These are phyloP conservation scores for Pangasianodon hypophthalmus DNA, from an alignment of 2,113 vertebrate genomes.

Conservation along the genomic window DNA sequence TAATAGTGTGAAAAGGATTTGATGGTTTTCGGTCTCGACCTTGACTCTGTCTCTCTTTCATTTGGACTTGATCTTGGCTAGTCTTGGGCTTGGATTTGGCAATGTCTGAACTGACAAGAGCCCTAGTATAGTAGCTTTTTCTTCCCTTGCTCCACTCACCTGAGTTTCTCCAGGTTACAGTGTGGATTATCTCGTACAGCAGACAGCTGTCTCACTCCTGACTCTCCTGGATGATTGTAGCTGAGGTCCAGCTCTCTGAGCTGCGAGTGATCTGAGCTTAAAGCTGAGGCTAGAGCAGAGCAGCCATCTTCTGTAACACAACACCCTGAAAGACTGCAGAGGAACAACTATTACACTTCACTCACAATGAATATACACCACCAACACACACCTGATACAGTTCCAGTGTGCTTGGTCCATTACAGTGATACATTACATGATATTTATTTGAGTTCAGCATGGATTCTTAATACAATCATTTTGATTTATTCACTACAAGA, in stretches of 20 bases:
- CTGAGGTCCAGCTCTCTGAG: constrained; percentile 60
- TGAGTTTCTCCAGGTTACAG: constrained; percentile 53
- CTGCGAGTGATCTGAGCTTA: constrained; percentile 34
- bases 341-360: background rate
- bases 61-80: background rate
- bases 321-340: constrained; percentile 49
- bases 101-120: background rate
- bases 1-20: background rate
- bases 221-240: constrained; percentile 54
- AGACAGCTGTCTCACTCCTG: constrained; percentile 46
- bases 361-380: background rate
- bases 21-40: background rate
- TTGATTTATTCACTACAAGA: no score
- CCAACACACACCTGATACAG: background rate
- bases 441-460: background rate
- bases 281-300: constrained; percentile 20
- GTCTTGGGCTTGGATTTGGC: background rate
- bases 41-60: background rate
- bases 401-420: background rate
- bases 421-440: background rate
- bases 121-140: background rate
- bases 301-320: constrained; percentile 40
- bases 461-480: no score
- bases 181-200: constrained; percentile 41
- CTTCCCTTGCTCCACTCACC: constrained; percentile 39